Percentiles rank a stretch among this genome's conserved stretches.
Evolutionary conservation across 2,113 vertebrate genomes (phyloP).

Genomic region (Elachura formosa): DNA sequence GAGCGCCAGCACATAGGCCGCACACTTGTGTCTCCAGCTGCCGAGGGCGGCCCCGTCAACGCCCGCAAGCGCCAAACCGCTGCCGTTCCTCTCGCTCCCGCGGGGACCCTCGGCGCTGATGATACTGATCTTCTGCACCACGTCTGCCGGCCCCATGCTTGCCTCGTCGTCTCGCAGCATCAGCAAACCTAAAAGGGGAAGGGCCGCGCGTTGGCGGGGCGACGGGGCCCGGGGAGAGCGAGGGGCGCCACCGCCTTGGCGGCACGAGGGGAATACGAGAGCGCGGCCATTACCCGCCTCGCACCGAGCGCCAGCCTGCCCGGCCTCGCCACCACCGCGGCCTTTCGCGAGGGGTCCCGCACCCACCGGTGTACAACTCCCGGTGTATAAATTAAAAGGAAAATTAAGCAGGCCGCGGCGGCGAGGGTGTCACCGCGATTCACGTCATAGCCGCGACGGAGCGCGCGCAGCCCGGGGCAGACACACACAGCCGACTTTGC

Average conservation of each 20-base stretch:
- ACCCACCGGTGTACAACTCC: neutral
- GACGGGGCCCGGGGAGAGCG: fast-evolving
- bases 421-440: fast-evolving
- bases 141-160: conserved; percentile 54
- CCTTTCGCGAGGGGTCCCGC: neutral
- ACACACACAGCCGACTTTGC: fast-evolving
- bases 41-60: neutral
- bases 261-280: fast-evolving
- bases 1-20: conserved; percentile 90
- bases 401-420: neutral
- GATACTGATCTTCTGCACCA: conserved; percentile 63
- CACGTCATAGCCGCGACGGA: too few relatives aligned
- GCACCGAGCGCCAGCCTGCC: fast-evolving
- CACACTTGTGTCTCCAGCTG: conserved; percentile 82
- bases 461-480: fast-evolving
- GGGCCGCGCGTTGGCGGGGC: neutral
- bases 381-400: fast-evolving
- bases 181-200: neutral
- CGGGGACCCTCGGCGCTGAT: conserved; percentile 44
- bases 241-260: neutral
- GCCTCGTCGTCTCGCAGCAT: neutral
- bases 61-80: neutral
- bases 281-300: neutral
- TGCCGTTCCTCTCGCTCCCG: neutral
- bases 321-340: neutral